Base-by-base conservation (phyloP, 2,888 invertebrate genomes). In the Uropetala carovei region DNA sequence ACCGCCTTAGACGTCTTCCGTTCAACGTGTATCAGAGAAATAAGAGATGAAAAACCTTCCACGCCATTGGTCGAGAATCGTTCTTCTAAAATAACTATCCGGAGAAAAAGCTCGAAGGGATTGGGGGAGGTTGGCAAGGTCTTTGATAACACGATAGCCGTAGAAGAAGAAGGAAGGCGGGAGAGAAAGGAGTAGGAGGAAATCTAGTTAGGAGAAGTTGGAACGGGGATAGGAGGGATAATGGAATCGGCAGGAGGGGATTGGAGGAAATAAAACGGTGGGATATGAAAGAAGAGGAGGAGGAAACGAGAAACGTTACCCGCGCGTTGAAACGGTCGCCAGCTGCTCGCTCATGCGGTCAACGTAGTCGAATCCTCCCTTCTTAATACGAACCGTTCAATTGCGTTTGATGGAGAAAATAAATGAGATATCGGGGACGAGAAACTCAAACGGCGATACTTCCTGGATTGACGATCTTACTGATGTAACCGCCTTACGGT, bases 261-360 rank as follows among this genome's bases (percentile, higher is more conserved):
- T 43, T 43, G 43, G 43, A 43, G 43, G 43, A 43, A 43, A 43
- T 43, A 43, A 43, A 43, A 43, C 43, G 43, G 43, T 64, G 64
- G 18, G n/a, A 16, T 16, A 64, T 16, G 64, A 16, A 16, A 16
- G n/a, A 64, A n/a, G n/a, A n/a, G n/a, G 16, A 18, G 16, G 16
- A 64, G 64, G 64, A 64, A 64, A 64, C 13, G 64, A 16, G 16
- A 64, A 64, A 64, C 64, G 64, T 64, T 64, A 18, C 64, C 16
- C 64, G n/a, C 16, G 64, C 7, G 14, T 64, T 64, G 64, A 64
- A 64, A 64, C 64, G 64, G n/a, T 64, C 64, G 16, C 16, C 64
- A 64, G 64, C 64, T 64, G 16, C 16, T 64, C 64, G 64, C 64
- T 64, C 64, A 64, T 64, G 64, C 64, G 64, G 64, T 64, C 64